Percentiles rank a stretch among this genome's conserved stretches.
Conservation (phyloP, 1,140 invertebrate species). For the Euura saliciscinereae region DNA sequence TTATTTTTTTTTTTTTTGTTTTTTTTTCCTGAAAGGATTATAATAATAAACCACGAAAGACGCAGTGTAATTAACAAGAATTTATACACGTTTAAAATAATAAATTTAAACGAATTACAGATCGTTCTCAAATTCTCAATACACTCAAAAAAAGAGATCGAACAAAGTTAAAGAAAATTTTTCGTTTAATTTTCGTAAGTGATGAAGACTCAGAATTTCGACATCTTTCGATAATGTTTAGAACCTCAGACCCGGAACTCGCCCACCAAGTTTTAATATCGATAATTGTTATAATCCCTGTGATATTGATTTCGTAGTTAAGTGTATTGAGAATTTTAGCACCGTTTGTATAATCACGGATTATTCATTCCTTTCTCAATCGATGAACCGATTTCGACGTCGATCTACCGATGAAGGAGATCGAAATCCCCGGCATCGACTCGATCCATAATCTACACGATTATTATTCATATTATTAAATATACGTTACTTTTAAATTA, state of each 20-base stretch:
- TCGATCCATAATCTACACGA: too few species aligned
- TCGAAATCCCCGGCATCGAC: too few species aligned
- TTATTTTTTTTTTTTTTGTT: too few species aligned
- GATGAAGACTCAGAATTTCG: background rate
- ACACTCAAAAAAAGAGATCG: background rate
- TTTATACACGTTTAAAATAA: constrained; percentile 1
- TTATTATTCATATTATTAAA: too few species aligned
- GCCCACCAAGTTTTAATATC: background rate
- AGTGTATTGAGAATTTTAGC: background rate
- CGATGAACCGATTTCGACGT: background rate
- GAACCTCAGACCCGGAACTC: background rate
- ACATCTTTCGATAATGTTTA: background rate
- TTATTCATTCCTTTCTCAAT: background rate
- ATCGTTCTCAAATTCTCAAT: constrained; percentile 1
- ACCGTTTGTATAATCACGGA: background rate
- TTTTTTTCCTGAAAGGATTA: background rate
- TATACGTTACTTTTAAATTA: background rate
- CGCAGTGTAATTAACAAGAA: background rate
- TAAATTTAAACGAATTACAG: background rate
- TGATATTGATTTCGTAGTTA: background rate
- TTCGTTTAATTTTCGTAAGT: background rate
- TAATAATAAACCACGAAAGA: background rate
- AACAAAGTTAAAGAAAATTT: background rate
- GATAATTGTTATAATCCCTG: background rate
- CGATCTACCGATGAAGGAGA: background rate